Base-by-base conservation (phyloP, 2,888 invertebrate species). In the Apocheima hispidaria region DNA sequence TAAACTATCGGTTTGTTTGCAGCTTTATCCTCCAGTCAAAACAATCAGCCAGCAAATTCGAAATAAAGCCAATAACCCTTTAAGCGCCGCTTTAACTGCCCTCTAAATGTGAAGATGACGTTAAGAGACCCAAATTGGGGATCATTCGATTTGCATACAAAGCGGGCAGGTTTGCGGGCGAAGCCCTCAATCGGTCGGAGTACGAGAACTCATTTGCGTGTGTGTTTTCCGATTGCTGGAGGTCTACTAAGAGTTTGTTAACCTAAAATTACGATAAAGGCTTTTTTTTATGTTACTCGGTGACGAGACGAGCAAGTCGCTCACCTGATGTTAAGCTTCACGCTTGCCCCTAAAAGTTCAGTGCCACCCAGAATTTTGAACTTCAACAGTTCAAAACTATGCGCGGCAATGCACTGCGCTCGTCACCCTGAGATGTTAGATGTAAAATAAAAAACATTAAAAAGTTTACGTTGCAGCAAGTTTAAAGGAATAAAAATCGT, bases 121-220 rank as follows among this genome's bases (percentile, higher is more conserved):
- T 81, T 77, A 67, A 72, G 41, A 74, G 64, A 65, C 68, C 73
- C 79, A 81, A 88, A 88, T 88, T 87, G 83, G 79, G 77, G 83
- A 84, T 86, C 86, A 86, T 89, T 85, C 79, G 84, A 90, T 90
- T 90, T 89, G 83, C 89, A 88, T 90, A 87, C 84, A 88, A 84
- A 89, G 82, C 83, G 80, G 75, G 73, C 69, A 75, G 74, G 74
- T 73, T 54, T 49, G 58, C 54, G 75, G 85, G 58, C 33, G 40
- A 12, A 50, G 49, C 50, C 49, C 81, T 83, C 84, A 82, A 85
- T 83, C 77, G 77, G 77, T 77, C 75, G 77, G 81, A 78, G 78
- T 36, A 59, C 28, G 52, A 53, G 77, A 40, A 35, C 46, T 59
- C 52, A 52, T 59, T 52, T 48, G 52, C 28, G 59, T 52, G 30